A percentile compares a stretch with the other conserved stretches of the same genome.
These are phyloP conservation scores for Jordanella pulchra DNA, from an alignment of 2,797 vertebrate genomes.

Conservation along the genomic window DNA sequence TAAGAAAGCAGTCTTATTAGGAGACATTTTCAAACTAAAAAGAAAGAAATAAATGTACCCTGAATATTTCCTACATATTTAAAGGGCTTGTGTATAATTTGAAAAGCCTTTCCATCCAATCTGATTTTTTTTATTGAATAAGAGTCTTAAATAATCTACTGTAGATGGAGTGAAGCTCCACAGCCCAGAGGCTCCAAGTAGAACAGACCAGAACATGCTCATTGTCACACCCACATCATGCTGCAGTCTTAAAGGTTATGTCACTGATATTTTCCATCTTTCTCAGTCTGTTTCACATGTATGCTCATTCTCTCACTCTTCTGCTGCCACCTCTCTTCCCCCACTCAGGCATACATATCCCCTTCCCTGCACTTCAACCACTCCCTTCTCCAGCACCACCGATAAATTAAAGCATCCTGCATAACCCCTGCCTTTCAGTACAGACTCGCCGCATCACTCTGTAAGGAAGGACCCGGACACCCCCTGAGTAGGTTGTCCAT, in stretches of 20 bases:
- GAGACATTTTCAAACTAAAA: background rate
- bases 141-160: no score
- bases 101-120: background rate
- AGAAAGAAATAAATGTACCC: background rate
- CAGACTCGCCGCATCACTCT: background rate
- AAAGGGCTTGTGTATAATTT: background rate
- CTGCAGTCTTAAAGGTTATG: conserved; percentile 60
- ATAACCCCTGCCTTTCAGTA: background rate
- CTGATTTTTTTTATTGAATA: background rate
- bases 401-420: conserved; percentile 19
- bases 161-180: conserved; percentile 14
- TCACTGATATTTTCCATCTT: conserved; percentile 52
- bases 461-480: conserved; percentile 7
- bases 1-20: background rate
- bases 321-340: conserved; percentile 34
- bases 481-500: conserved; percentile 16
- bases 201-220: conserved; percentile 10
- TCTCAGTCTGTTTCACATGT: conserved; percentile 43
- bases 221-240: conserved; percentile 52
- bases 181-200: conserved; percentile 8
- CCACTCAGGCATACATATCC: conserved; percentile 61
- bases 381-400: conserved; percentile 55
- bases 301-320: conserved; percentile 28
- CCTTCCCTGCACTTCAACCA: conserved; percentile 62
- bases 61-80: background rate